A percentile compares a stretch with the other conserved stretches of the same genome.
Evolutionary conservation across 2,888 invertebrate species (phyloP).

Genomic region (Nowickia ferox): DNA sequence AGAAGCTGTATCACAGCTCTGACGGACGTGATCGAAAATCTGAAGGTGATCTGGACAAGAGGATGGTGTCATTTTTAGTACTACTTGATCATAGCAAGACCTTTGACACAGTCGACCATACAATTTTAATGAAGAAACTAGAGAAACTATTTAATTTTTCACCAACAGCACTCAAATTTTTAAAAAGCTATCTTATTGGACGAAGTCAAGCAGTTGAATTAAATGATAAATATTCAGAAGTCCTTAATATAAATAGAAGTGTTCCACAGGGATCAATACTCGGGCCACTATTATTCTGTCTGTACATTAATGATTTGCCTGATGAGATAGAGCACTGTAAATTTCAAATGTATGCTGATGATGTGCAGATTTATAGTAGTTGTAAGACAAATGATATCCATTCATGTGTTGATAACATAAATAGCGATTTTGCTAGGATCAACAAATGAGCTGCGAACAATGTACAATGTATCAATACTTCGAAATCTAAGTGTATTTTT

Average conservation of each 20-base stretch:
- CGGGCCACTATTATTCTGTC: background rate
- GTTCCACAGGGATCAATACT: constrained; percentile 11
- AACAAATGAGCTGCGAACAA: background rate
- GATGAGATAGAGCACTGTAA: background rate
- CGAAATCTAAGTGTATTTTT: constrained; percentile 1
- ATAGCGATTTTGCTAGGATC: background rate
- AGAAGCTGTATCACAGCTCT: background rate
- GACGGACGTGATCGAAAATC: background rate
- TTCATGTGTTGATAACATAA: too few species aligned
- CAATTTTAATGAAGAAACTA: background rate
- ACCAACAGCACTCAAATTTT: background rate
- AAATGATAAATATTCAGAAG: background rate
- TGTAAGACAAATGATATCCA: too few species aligned
- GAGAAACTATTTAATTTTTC: background rate
- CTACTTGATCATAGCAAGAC: background rate
- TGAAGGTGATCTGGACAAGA: too few species aligned
- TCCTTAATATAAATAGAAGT: background rate
- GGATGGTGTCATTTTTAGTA: too few species aligned
- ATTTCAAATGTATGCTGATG: background rate
- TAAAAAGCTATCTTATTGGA: background rate
- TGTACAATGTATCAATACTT: background rate
- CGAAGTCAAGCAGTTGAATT: too few species aligned
- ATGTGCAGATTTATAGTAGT: background rate
- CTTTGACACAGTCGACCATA: background rate
- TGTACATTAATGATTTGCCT: constrained; percentile 7